Base-by-base conservation (phyloP, 2,888 invertebrate genomes). In the Aspidiotus rigidus region DNA sequence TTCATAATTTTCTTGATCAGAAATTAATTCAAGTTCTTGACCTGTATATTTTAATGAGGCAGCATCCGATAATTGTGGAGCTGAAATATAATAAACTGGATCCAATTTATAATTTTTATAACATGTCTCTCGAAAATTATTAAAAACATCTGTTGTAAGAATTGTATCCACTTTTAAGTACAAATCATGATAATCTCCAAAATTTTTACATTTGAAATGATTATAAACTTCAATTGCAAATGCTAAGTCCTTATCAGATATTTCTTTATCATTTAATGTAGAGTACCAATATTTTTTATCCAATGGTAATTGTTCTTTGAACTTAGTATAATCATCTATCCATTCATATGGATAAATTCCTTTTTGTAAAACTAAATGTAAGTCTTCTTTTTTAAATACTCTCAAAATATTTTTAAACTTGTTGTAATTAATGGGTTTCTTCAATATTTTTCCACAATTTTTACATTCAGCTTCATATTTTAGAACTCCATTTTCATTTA, bases 211-310 rank as follows among this genome's bases (percentile, higher is more conserved):
- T 61, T 61, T 16, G 17, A 61, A 61, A 61, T 61, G 41, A 28
- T 39, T 61, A 61, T 61, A 61, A 28, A 61, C 61, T 61, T 61
- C 41, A 15, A 28, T 41, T 13, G 61, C 61, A 61, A 61, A 61
- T 61, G 61, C 61, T 61, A 61, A 41, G n/a, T 61, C 41, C 13
- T 61, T 40, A 61, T 61, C 61, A 61, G 61, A 61, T 61, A 61
- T 61, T 40, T 61, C 41, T 61, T 61, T 61, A 61, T 39, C 61
- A 61, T 39, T 61, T 28, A 28, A 16, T 61, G 17, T 61, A n/a
- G 17, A 39, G 41, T 16, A 61, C 61, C 17, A 28, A 40, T 61
- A 28, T 28, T 61, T 41, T 41, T 40, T 61, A 61, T 41, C 40
- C 17, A 56, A 16, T 56, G 15, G n/a, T 17, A 56, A 49, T 49